Evolutionary conservation across 2,888 invertebrate genomes (phyloP).

Genomic region (Athrips mouffetella): DNA sequence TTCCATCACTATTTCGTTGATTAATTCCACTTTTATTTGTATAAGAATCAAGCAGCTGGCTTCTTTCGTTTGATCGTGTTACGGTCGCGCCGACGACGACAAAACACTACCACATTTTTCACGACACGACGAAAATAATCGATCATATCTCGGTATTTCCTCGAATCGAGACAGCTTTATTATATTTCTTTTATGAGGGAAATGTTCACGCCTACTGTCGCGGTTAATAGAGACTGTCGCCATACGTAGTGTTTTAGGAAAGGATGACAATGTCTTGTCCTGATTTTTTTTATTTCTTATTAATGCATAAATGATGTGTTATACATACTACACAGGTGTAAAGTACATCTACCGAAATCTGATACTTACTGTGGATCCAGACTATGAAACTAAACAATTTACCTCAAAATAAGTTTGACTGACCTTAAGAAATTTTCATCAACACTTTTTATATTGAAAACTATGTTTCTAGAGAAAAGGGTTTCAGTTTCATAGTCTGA

Average conservation of each 20-base stretch:
- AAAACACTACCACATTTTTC: conserved; percentile 63
- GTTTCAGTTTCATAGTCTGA: no score
- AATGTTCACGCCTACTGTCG: not conserved
- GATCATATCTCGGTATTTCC: conserved; percentile 65
- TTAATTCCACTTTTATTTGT: conserved; percentile 75
- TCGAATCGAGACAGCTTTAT: conserved; percentile 46
- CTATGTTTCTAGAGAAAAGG: no score
- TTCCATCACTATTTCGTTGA: conserved; percentile 64
- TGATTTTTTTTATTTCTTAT: not conserved
- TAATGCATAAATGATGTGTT: not conserved
- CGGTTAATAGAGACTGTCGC: not conserved
- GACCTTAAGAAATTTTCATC: no score
- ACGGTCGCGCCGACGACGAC: conserved; percentile 60
- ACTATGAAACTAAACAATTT: no score
- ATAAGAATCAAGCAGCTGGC: conserved; percentile 66
- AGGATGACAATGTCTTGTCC: not conserved
- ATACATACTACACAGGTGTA: no score
- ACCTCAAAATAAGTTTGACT: no score
- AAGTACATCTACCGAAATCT: no score
- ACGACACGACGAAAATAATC: conserved; percentile 68
- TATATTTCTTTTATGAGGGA: conserved; percentile 31
- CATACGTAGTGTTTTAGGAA: not conserved
- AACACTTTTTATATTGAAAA: no score
- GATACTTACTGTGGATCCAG: no score
- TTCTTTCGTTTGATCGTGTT: conserved; percentile 69